Base-by-base conservation (phyloP, 2,888 invertebrate species). In the Melinaea menophilus region DNA sequence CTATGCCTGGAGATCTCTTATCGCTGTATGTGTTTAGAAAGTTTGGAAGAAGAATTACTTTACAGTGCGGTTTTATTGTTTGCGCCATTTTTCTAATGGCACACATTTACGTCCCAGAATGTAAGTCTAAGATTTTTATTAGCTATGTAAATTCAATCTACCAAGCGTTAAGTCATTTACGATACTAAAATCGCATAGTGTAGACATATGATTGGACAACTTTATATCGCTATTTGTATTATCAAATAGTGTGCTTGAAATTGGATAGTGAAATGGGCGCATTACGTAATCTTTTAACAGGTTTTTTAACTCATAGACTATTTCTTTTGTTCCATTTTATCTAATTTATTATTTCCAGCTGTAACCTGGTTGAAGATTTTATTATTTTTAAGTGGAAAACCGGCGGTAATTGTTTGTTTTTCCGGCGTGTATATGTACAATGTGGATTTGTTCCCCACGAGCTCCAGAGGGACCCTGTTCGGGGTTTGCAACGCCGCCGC, bases 361-460 rank as follows among this genome's bases (percentile, higher is more conserved):
- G 68, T 82, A 7, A 66, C 77, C 11, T 86, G 86, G 87, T 70
- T 85, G n/a, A 86, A 85, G 67, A 64, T 88, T 1, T 11, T 76
- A 0, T 65, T 88, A 33, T 88, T 88, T 65, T 68, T 87, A 45
- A 48, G 80, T 11, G 84, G 84, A 5, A 88, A 88, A 73, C 69
- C 86, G 2, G 82, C 81, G 5, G 81, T 85, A 0, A 85, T 84
- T 0, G 73, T 86, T 37, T 86, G 86, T 61, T 86, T 86, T 48
- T 87, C 86, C 45, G 85, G 85, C 2, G 80, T 85, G 48, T 85
- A 82, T 62, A 88, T 86, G 0, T 88, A 86, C 63, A 84, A 83
- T 48, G 70, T 88, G 67, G 87, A 88, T 66, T 66, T 87, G 22
- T 87, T 86, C 61, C 88, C 88, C 0, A 87, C 88, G 0, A 87